These are phyloP conservation scores for Electrona antarctica DNA, from an alignment of 2,113 vertebrate genomes.

Conservation along the genomic window DNA sequence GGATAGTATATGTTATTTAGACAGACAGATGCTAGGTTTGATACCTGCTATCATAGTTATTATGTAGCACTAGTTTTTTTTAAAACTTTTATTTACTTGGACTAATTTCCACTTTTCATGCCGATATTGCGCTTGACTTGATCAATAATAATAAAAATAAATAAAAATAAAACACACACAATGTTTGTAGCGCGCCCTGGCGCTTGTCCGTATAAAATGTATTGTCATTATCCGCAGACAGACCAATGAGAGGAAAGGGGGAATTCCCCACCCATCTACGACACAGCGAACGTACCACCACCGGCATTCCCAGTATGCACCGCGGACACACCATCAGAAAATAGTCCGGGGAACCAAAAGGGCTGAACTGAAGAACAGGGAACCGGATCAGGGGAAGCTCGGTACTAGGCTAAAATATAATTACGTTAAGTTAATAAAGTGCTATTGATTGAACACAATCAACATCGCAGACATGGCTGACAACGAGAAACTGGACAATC, in stretches of 20 bases:
- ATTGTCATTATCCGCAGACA: not conserved
- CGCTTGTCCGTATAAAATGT: not conserved
- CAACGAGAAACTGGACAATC: slow-evolving; percentile 97
- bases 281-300: slow-evolving; percentile 72
- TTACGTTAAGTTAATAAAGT: slow-evolving; percentile 29
- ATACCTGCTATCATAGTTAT: too few species aligned
- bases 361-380: slow-evolving; percentile 59
- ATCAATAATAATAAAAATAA: too few species aligned
- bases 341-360: slow-evolving; percentile 74
- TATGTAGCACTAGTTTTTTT: too few species aligned
- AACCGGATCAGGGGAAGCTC: slow-evolving; percentile 57
- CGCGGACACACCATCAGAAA: slow-evolving; percentile 79
- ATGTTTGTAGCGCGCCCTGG: slow-evolving; percentile 31
- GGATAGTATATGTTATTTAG: too few species aligned
- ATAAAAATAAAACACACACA: not conserved
- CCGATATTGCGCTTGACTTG: too few species aligned
- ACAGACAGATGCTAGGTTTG: too few species aligned
- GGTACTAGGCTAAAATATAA: slow-evolving; percentile 26
- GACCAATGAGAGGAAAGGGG: slow-evolving; percentile 61
- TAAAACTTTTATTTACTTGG: too few species aligned
- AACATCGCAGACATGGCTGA: slow-evolving; percentile 86
- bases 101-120: too few species aligned
- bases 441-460: slow-evolving; percentile 21
- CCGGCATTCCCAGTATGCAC: slow-evolving; percentile 85
- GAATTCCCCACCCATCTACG: slow-evolving; percentile 75